These are phyloP conservation scores for Dicrostonyx torquatus DNA, from an alignment of 2,797 vertebrate genomes.

Conservation along the genomic window DNA sequence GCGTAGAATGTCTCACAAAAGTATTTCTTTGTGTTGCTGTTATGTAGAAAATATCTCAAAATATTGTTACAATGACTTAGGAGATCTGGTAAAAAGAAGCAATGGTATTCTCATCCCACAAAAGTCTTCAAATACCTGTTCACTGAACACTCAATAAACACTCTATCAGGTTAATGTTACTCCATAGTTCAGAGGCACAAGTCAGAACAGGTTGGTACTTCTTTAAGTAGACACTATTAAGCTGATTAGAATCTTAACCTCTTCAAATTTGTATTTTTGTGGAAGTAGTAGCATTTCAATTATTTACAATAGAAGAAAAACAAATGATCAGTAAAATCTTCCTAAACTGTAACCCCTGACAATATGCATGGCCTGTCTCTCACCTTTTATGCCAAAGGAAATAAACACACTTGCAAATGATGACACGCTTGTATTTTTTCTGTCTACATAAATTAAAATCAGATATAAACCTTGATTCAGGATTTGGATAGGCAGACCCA, in stretches of 20 bases:
- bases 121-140: background rate
- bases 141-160: background rate
- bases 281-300: slow-evolving; percentile 43
- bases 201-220: slow-evolving; percentile 29
- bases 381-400: slow-evolving; percentile 55
- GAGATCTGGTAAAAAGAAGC: background rate
- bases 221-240: background rate
- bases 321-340: slow-evolving; percentile 33
- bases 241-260: slow-evolving; percentile 43
- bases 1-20: background rate
- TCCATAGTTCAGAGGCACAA: slow-evolving; percentile 2
- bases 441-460: slow-evolving; percentile 61
- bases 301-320: slow-evolving; percentile 59
- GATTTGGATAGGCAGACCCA: slow-evolving; percentile 58
- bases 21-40: background rate
- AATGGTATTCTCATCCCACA: background rate
- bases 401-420: slow-evolving; percentile 51
- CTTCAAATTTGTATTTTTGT: background rate
- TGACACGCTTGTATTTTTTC: slow-evolving; percentile 36
- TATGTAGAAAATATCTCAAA: slow-evolving; percentile 42
- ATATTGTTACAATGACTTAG: background rate
- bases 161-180: background rate
- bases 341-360: background rate
- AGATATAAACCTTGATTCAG: slow-evolving; percentile 74
- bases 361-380: background rate